phyloP scores from a whole-genome alignment of 2,113 vertebrate genomes.

The Eudyptes chrysolophus region DNA sequence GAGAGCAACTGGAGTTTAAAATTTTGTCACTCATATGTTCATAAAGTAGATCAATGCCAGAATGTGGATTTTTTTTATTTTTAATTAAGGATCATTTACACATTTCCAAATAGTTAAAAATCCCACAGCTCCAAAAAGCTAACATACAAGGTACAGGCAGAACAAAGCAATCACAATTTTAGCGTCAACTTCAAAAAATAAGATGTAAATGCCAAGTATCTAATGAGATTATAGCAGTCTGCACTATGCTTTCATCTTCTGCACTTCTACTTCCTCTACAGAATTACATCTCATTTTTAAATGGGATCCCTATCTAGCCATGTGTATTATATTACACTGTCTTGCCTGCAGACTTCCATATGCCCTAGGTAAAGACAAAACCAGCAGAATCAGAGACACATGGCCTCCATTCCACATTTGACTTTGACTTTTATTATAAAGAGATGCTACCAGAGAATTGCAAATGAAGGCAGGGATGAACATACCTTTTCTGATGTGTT shows the following conservation, averaged over 20 bases:
- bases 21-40: not conserved
- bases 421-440: not conserved
- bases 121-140: not conserved
- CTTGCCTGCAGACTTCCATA: not conserved
- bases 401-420: not conserved
- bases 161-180: not conserved
- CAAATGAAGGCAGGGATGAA: not conserved
- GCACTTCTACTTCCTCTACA: not conserved
- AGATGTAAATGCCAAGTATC: not conserved
- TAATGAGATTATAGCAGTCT: not conserved
- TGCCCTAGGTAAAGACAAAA: not conserved
- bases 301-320: not conserved
- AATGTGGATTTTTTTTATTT: not conserved
- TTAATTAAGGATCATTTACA: not conserved
- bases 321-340: not conserved
- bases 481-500: not conserved
- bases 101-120: not conserved
- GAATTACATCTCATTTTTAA: not conserved
- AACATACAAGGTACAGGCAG: not conserved
- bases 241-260: not conserved
- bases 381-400: not conserved
- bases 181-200: not conserved
- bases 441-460: not conserved
- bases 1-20: not conserved
- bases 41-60: not conserved